Evolutionary conservation across 2,888 invertebrate species (phyloP), one percentile per base, ranked within the genome.

Genomic region (Gastrophysa polygoni): DNA sequence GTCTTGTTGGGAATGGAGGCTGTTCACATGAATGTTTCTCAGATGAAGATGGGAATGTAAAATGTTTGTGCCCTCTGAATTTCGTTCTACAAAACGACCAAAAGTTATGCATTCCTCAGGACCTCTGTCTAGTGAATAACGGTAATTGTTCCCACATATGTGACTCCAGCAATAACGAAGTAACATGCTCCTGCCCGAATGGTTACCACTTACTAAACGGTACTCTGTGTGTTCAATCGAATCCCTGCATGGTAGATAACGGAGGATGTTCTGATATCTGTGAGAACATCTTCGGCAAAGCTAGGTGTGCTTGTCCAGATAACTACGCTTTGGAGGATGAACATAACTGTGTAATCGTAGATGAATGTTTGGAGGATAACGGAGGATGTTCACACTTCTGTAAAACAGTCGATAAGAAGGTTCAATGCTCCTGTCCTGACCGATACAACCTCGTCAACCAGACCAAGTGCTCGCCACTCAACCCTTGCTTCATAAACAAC

Each of bases 91-190:
- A 29, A 28, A 52, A 54, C 5, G 54, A 68, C 18, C 51, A 66
- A 17, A 68, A 61, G 61, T 65, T 73, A 0, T 85, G 84, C 68
- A 57, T 65, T 6, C 68, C 70, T 47, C 59, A 65, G 2, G 71
- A 77, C 64, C 71, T 72, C 3, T 80, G 80, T 50, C 77, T 73
- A 64, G 73, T 71, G 8, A 74, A 82, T 48, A 87, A 87, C 65
- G 86, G 86, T 1, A 86, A 86, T n/a, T 89, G 88, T 74, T 84
- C 85, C 0, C 83, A 85, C 66, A 77, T 76, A 20, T 87, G 88
- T 64, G 67, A 78, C 59, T 68, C 79, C 51, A 73, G 60, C 0
- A 54, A 49, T 20, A 64, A 60, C 24, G 38, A 32, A 20, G 51
- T 58, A 1, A 54, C 57, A 8, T 74, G 75, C 49, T 67, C 68